Conservation (phyloP, 2,113 vertebrate species). For the Python bivittatus region DNA sequence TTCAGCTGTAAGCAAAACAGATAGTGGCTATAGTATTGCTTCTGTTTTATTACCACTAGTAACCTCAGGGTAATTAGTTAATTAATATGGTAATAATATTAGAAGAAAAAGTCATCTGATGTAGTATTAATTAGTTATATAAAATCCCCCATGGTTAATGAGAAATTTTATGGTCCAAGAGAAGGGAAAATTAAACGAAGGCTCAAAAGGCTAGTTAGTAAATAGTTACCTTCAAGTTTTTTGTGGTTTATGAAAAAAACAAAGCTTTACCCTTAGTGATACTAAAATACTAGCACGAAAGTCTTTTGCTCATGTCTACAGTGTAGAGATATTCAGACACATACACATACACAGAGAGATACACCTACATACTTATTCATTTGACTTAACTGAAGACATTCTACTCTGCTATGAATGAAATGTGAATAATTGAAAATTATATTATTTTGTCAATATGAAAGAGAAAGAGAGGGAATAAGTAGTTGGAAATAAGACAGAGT, state of each 20-base stretch:
- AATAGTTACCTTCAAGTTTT: constrained; percentile 15
- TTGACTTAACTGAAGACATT: constrained; percentile 37
- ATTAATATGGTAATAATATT: constrained; percentile 71
- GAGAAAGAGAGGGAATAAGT: constrained; percentile 27
- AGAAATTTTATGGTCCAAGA: constrained; percentile 61
- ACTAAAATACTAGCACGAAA: constrained; percentile 26
- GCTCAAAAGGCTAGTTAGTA: constrained; percentile 50
- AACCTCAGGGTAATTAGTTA: constrained; percentile 62
- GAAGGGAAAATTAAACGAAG: constrained; percentile 55
- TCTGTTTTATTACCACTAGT: constrained; percentile 55
- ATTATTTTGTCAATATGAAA: neutral
- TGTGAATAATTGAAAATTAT: constrained; percentile 25
- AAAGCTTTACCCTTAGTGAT: neutral
- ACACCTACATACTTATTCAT: neutral
- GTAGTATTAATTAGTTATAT: constrained; percentile 65
- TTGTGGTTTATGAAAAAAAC: neutral
- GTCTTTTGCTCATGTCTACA: neutral
- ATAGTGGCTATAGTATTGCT: constrained; percentile 25
- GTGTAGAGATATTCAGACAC: neutral
- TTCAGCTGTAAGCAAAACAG: constrained; percentile 24
- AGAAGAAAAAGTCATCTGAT: constrained; percentile 57
- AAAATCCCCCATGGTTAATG: constrained; percentile 62
- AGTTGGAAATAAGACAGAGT: neutral
- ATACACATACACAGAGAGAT: neutral
- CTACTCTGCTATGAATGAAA: constrained; percentile 19